Percentiles rank a stretch among this genome's conserved stretches.
Conservation (phyloP, 2,888 invertebrate genomes). For the Rotaria socialis region DNA sequence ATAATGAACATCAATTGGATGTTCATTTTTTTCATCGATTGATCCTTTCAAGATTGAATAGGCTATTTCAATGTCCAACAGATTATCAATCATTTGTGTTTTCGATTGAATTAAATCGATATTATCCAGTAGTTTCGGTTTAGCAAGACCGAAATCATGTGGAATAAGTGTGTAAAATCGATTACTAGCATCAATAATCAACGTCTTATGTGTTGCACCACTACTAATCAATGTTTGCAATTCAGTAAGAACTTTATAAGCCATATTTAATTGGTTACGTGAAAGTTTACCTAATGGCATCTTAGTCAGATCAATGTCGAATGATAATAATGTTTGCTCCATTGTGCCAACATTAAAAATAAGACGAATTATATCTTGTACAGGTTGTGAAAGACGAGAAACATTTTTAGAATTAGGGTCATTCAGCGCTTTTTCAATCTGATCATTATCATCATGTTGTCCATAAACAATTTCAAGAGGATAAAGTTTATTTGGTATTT, state of each 20-base stretch:
- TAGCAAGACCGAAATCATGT: conserved; percentile 81
- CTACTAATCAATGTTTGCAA: conserved; percentile 50
- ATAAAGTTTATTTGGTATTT: conserved; percentile 71
- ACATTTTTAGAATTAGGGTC: not conserved
- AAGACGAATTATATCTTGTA: conserved; percentile 68
- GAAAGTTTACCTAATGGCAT: conserved; percentile 97
- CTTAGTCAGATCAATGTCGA: conserved; percentile 79
- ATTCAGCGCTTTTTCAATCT: conserved; percentile 50
- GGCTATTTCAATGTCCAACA: conserved; percentile 90
- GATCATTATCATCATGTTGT: conserved; percentile 49
- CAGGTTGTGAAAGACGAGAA: not conserved
- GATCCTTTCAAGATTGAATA: conserved; percentile 72
- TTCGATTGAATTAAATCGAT: conserved; percentile 70
- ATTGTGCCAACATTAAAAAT: conserved; percentile 86
- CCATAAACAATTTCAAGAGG: conserved; percentile 86
- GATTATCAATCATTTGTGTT: conserved; percentile 80
- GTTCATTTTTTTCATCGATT: conserved; percentile 57
- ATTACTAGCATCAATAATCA: conserved; percentile 79
- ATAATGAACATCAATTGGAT: conserved; percentile 80
- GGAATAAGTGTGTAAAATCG: conserved; percentile 90
- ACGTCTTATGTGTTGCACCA: conserved; percentile 58
- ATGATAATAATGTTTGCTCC: conserved; percentile 86
- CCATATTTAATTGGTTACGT: conserved; percentile 73
- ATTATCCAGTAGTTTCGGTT: conserved; percentile 75
- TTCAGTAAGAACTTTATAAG: conserved; percentile 71